Percentiles rank a stretch among this genome's conserved stretches.
Conservation (phyloP, 92 coral and sea anemone genomes). For the Palythoa grandiflora region DNA sequence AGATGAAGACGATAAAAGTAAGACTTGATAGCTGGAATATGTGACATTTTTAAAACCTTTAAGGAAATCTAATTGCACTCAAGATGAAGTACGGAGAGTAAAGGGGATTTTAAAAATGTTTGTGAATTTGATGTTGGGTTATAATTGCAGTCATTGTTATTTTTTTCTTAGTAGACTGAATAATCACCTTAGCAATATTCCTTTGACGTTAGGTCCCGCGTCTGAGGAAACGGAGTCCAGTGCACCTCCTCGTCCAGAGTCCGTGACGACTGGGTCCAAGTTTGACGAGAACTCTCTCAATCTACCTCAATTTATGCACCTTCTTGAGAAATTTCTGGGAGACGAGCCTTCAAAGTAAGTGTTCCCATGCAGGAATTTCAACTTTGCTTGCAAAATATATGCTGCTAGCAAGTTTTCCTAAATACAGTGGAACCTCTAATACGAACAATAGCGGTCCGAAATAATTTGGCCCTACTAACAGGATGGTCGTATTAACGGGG, state of each 20-base stretch:
- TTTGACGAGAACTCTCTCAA: conserved; percentile 89
- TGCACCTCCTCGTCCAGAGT: conserved; percentile 77
- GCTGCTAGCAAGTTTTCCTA: too few relatives aligned
- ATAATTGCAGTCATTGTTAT: too few relatives aligned
- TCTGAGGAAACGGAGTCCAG: conserved; percentile 61
- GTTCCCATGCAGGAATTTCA: background rate
- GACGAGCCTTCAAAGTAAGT: conserved; percentile 83
- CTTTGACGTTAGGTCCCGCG: conserved; percentile 43
- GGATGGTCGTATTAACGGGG: too few relatives aligned
- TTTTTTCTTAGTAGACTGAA: too few relatives aligned
- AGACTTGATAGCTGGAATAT: background rate
- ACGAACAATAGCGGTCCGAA: background rate
- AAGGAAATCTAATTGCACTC: too few relatives aligned
- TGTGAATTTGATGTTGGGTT: too few relatives aligned
- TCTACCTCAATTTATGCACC: conserved; percentile 89
- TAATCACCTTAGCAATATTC: background rate
- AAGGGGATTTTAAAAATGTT: too few relatives aligned
- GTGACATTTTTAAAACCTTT: too few relatives aligned
- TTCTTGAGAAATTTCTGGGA: conserved; percentile 91
- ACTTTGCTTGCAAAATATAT: too few relatives aligned
- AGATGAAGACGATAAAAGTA: conserved; percentile 25
- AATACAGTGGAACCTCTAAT: too few relatives aligned
- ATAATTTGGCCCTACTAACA: too few relatives aligned
- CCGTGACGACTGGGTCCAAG: conserved; percentile 89
- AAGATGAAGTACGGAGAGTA: too few relatives aligned